phyloP scores from a whole-genome alignment of 1,140 invertebrate genomes.

The Ectropis grisescens region DNA sequence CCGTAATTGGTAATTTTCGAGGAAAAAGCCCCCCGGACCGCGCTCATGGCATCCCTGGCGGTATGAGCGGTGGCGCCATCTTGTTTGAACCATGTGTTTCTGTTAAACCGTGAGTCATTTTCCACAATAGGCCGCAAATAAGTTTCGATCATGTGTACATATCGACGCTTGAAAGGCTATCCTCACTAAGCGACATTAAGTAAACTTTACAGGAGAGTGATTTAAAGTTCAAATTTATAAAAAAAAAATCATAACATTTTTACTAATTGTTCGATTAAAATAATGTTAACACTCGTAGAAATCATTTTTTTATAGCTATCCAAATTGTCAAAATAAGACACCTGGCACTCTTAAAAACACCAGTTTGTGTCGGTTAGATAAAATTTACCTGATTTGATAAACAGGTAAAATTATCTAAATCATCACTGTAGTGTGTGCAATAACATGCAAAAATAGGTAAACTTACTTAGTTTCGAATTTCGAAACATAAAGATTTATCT shows the following conservation, averaged over 20 bases:
- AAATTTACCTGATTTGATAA: neutral
- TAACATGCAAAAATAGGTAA: no score
- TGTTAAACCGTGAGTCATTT: no score
- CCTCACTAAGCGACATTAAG: neutral
- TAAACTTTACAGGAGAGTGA: neutral
- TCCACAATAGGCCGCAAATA: no score
- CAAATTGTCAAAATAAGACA: neutral
- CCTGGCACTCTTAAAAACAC: neutral
- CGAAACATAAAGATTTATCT: no score
- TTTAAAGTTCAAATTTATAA: neutral
- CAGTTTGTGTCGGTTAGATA: no score
- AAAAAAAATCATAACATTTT: neutral
- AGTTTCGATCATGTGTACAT: no score
- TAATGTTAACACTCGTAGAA: neutral
- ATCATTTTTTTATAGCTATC: neutral
- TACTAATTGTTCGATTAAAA: neutral
- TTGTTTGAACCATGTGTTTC: no score
- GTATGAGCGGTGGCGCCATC: no score
- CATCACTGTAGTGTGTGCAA: conserved; percentile 2
- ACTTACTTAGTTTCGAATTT: no score
- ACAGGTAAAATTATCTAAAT: conserved; percentile 3
- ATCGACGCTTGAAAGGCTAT: neutral
- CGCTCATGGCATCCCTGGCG: no score
- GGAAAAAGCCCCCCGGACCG: no score
- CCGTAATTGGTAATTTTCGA: no score